Percentiles rank a stretch among this genome's conserved stretches.
phyloP scores from a whole-genome alignment of 2,113 vertebrate species.

The Rhynchopsitta pachyrhyncha region DNA sequence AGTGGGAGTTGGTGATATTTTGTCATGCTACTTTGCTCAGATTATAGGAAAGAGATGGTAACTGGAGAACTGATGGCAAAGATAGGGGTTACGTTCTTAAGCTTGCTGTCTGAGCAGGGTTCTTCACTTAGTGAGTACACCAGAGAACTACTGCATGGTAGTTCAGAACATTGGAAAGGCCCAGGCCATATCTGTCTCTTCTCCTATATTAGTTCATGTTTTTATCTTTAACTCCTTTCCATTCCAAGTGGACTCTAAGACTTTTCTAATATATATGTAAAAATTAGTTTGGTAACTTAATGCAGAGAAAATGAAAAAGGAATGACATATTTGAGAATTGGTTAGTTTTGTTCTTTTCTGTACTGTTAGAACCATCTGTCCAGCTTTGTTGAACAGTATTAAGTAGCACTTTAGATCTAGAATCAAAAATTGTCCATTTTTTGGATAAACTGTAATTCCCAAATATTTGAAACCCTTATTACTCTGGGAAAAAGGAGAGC shows the following conservation, averaged over 20 bases:
- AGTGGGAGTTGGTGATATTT: neutral
- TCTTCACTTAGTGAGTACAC: neutral
- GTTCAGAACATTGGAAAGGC: neutral
- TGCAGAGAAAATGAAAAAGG: neutral
- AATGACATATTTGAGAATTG: neutral
- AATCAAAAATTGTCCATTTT: neutral
- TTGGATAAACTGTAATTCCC: neutral
- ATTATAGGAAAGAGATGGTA: neutral
- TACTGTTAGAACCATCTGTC: neutral
- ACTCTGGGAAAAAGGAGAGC: neutral
- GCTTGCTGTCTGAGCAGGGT: neutral
- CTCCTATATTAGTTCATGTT: neutral
- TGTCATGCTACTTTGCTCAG: neutral
- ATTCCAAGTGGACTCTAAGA: neutral
- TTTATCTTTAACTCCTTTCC: neutral
- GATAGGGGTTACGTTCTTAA: neutral
- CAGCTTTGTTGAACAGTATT: neutral
- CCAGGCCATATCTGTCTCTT: neutral
- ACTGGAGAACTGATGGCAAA: neutral
- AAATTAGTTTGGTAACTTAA: neutral
- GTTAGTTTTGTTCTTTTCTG: neutral
- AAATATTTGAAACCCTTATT: neutral
- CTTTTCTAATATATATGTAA: neutral
- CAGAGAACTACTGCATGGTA: neutral
- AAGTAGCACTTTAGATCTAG: neutral